A percentile compares a stretch with the other conserved stretches of the same genome.
Conservation (phyloP, 1,140 invertebrate genomes). For the Odontomachus brunneus region DNA sequence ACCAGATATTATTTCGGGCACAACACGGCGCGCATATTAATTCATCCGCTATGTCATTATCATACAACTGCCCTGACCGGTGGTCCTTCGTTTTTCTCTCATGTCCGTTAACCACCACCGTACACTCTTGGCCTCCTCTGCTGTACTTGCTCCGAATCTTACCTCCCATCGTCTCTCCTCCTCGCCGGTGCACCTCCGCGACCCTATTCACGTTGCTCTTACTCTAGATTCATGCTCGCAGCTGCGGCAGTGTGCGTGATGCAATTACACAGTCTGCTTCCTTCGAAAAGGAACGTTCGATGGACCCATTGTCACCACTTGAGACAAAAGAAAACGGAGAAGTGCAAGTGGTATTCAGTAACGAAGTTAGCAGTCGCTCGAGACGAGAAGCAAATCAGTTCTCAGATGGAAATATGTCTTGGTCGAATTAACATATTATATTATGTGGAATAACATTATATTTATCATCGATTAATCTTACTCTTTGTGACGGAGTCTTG, state of each 20-base stretch:
- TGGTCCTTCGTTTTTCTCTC: not conserved
- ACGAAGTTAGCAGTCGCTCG: not conserved
- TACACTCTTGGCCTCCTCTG: not conserved
- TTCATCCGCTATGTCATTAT: slow-evolving; percentile 1
- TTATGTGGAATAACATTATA: not conserved
- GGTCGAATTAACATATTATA: too few species aligned
- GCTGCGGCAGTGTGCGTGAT: slow-evolving; percentile 63
- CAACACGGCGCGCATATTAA: not conserved
- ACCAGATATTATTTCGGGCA: slow-evolving; percentile 24
- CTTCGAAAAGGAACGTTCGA: slow-evolving; percentile 80
- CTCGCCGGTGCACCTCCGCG: not conserved
- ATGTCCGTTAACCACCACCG: slow-evolving; percentile 1
- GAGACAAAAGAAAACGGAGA: not conserved
- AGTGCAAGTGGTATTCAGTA: too few species aligned
- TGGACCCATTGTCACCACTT: slow-evolving; percentile 54
- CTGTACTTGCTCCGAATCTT: not conserved
- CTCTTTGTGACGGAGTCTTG: too few species aligned
- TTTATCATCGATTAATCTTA: not conserved
- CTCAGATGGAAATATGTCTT: too few species aligned
- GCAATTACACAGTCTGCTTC: slow-evolving; percentile 83
- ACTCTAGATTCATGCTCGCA: slow-evolving; percentile 46
- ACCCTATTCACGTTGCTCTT: slow-evolving; percentile 38
- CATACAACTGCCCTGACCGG: not conserved
- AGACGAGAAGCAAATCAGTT: not conserved
- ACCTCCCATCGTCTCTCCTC: not conserved